Conservation (phyloP, 2,113 vertebrate genomes). For the Lepus americanus region DNA sequence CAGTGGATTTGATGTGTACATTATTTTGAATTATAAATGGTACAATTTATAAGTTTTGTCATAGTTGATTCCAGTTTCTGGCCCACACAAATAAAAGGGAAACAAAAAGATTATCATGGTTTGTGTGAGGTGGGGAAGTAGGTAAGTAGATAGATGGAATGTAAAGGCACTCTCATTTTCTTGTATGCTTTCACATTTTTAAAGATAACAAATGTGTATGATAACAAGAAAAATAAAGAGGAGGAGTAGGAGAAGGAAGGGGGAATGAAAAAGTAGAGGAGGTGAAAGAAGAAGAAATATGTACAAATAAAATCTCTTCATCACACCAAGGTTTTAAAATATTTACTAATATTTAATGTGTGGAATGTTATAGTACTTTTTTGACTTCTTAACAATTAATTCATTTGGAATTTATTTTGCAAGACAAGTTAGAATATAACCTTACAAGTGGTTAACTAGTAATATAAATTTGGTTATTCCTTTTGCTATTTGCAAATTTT, state of each 20-base stretch:
- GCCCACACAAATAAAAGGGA: neutral
- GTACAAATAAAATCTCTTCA: neutral
- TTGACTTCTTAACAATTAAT: neutral
- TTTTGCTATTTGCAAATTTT: conserved; percentile 6
- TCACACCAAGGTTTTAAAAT: neutral
- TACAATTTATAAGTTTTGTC: neutral
- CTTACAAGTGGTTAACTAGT: neutral
- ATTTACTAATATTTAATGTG: neutral
- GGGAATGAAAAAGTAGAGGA: neutral
- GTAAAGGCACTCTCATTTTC: neutral
- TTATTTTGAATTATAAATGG: conserved; percentile 12
- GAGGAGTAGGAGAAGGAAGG: neutral
- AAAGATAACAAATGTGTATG: neutral
- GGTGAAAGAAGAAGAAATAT: neutral
- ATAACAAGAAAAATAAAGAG: neutral
- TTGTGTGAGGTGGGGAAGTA: neutral
- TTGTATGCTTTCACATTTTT: neutral
- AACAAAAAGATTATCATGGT: neutral
- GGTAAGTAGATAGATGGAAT: neutral
- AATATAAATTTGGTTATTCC: neutral
- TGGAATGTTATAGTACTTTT: neutral
- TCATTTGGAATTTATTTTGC: neutral
- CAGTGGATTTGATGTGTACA: neutral
- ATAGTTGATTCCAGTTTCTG: neutral
- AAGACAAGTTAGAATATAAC: neutral